Evolutionary conservation across 2,113 vertebrate genomes (phyloP).

Genomic region (Ploceus nigricollis): DNA sequence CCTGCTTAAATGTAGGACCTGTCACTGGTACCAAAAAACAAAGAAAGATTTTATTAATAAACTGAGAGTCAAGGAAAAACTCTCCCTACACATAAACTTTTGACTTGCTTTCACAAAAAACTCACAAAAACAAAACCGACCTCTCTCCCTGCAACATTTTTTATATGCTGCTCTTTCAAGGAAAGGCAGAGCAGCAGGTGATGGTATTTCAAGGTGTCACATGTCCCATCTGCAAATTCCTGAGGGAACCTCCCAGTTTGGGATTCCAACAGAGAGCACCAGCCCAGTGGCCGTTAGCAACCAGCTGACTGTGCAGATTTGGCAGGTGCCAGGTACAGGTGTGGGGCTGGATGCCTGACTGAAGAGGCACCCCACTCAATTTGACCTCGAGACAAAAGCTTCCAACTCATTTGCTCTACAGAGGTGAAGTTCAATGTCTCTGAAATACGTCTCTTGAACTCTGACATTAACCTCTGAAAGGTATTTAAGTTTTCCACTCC

Average conservation of each 20-base stretch:
- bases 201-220: background rate
- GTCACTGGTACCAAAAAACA: background rate
- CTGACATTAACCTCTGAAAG: background rate
- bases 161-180: background rate
- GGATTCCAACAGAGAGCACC: background rate
- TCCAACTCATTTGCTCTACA: background rate
- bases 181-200: background rate
- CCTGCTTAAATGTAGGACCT: background rate
- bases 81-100: background rate
- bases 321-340: background rate
- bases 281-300: background rate
- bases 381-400: background rate
- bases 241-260: background rate
- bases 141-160: background rate
- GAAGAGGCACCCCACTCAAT: background rate
- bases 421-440: background rate
- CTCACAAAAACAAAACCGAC: background rate
- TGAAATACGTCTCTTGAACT: background rate
- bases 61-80: background rate
- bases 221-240: background rate
- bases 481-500: background rate
- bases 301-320: no score
- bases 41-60: background rate
- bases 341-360: background rate
- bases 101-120: background rate